Base-by-base conservation (phyloP, 2,888 invertebrate genomes). In the Cheilosia grossa region DNA sequence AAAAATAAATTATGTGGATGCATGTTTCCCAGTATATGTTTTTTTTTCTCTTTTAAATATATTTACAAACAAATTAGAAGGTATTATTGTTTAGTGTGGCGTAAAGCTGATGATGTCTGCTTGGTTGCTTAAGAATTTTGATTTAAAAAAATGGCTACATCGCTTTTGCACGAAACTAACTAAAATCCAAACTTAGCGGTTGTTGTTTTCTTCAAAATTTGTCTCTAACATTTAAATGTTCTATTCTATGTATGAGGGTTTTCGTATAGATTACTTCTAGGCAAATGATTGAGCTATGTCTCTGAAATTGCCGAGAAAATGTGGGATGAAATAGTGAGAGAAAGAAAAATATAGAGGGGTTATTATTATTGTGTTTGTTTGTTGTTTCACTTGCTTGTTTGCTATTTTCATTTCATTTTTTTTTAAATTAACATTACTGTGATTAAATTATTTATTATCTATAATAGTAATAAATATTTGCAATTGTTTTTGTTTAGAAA, bases 131-230 rank as follows among this genome's bases (percentile, higher is more conserved):
- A 7, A 17, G 54, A 37, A 59, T 61, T 40, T 66, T 59, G 58
- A 59, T 30, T 51, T 51, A 75, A 24, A 75, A 47, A 54, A 78
- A 58, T 64, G 58, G 56, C 78, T 82, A 82, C 66, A 79, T 73
- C 54, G 77, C 77, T 77, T 61, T 77, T 73, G 82, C 79, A 83
- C 51, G 73, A 69, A 79, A 83, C 79, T 69, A 79, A 83, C 73
- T 74, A 63, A 74, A 51, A 61, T 47, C 64, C 37, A 73, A 82
- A 78, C 54, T 59, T 53, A 47, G 42, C 51, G 67, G 30, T 58
- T 21, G 21, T 64, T 64, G 17, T 40, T 49, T 30, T 21, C 33
- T 51, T 63, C 37, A 6, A 75, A 70, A 51, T 53, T 59, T 64
- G 44, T 64, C 56, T 72, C 67, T 72, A 72, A 58, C 54, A 75